A percentile compares a stretch with the other conserved stretches of the same genome.
These are phyloP conservation scores for Charadrius vociferus DNA, from an alignment of 2,113 vertebrate species.

Conservation along the genomic window DNA sequence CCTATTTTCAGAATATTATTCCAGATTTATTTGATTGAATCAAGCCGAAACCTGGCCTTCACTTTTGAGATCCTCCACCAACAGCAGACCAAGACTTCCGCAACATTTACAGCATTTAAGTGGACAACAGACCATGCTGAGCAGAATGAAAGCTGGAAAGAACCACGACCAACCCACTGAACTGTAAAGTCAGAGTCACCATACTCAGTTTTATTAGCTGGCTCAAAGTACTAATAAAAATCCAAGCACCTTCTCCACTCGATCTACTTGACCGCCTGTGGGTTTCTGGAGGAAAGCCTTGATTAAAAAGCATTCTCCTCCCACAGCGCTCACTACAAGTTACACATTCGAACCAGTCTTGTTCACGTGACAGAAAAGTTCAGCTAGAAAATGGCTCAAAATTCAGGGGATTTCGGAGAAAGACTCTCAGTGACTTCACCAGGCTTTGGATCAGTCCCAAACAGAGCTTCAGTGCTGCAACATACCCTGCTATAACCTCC, in stretches of 20 bases:
- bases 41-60: neutral
- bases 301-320: neutral
- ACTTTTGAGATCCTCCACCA: neutral
- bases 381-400: neutral
- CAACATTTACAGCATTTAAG: neutral
- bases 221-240: neutral
- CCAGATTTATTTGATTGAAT: neutral
- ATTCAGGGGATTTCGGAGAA: neutral
- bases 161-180: neutral
- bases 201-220: neutral
- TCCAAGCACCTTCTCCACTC: neutral
- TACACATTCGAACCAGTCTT: neutral
- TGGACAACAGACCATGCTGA: neutral
- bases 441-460: neutral
- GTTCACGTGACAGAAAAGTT: accelerated
- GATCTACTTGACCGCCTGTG: neutral
- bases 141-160: neutral
- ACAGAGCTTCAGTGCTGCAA: neutral
- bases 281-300: neutral
- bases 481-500: neutral
- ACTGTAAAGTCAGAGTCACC: neutral
- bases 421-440: neutral
- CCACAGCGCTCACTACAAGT: neutral
- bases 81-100: neutral
- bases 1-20: neutral